Conservation (phyloP, 2,113 vertebrate species). For the Gymnorhina tibicen region DNA sequence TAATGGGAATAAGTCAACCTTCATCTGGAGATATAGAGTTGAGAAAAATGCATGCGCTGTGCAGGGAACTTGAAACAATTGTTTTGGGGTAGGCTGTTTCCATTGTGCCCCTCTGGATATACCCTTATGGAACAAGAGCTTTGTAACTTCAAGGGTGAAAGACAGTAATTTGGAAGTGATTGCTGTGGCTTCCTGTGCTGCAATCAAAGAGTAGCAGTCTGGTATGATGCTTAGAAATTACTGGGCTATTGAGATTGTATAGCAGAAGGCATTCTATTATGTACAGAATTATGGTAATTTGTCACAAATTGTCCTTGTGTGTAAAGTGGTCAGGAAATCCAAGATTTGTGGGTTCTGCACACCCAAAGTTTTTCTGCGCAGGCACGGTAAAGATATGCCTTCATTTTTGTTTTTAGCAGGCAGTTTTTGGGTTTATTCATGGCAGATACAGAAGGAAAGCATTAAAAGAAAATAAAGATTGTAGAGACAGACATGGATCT, state of each 20-base stretch:
- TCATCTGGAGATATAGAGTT: too few relatives aligned
- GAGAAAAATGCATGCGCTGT: not conserved
- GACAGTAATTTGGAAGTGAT: not conserved
- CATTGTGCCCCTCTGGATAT: rapidly evolving
- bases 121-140: not conserved
- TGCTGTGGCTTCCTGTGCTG: not conserved
- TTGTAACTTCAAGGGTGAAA: not conserved
- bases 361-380: not conserved
- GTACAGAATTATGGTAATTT: not conserved
- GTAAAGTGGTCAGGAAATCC: not conserved
- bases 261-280: not conserved
- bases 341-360: not conserved
- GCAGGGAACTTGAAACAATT: not conserved
- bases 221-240: not conserved
- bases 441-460: not conserved
- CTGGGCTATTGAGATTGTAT: not conserved
- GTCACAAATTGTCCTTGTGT: not conserved
- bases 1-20: not conserved
- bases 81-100: not conserved
- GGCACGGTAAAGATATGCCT: not conserved
- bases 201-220: rapidly evolving
- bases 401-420: not conserved
- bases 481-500: not conserved
- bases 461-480: not conserved
- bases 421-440: not conserved